Evolutionary conservation across 2,888 invertebrate genomes (phyloP).

Genomic region (Chymomyza caudatula): DNA sequence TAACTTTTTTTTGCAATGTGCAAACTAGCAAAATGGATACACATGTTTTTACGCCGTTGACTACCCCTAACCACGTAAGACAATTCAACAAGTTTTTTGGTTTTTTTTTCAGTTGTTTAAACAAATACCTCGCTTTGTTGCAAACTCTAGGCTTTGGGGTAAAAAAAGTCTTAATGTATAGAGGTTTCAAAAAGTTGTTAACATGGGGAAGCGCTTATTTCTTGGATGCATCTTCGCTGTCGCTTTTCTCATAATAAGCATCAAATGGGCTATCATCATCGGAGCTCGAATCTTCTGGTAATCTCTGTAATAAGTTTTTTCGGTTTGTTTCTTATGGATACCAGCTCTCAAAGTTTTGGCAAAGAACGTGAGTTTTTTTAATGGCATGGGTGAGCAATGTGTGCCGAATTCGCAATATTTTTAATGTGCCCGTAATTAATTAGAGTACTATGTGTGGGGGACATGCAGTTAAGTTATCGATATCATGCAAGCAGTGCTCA

Average conservation of each 20-base stretch:
- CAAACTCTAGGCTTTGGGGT: constrained; percentile 24
- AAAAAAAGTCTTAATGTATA: background rate
- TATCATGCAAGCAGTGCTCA: constrained; percentile 37
- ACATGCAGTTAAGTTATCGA: constrained; percentile 31
- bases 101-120: background rate
- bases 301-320: constrained; percentile 66
- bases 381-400: background rate
- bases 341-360: constrained; percentile 4
- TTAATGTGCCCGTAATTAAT: background rate
- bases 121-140: background rate
- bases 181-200: background rate
- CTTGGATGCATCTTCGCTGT: constrained; percentile 63
- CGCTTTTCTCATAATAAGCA: constrained; percentile 75
- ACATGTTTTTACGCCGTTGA: background rate
- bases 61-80: too few relatives aligned
- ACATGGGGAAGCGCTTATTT: constrained; percentile 47
- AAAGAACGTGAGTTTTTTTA: constrained; percentile 10
- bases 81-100: background rate
- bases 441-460: background rate
- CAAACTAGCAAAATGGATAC: too few relatives aligned
- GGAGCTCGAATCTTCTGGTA: constrained; percentile 77
- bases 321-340: constrained; percentile 19
- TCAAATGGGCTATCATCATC: constrained; percentile 77
- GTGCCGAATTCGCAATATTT: constrained; percentile 38
- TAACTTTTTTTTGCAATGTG: too few relatives aligned